Evolutionary conservation across 1,140 invertebrate genomes (phyloP), one percentile per base, ranked within the genome.

Genomic region (Drosophila ambigua): DNA sequence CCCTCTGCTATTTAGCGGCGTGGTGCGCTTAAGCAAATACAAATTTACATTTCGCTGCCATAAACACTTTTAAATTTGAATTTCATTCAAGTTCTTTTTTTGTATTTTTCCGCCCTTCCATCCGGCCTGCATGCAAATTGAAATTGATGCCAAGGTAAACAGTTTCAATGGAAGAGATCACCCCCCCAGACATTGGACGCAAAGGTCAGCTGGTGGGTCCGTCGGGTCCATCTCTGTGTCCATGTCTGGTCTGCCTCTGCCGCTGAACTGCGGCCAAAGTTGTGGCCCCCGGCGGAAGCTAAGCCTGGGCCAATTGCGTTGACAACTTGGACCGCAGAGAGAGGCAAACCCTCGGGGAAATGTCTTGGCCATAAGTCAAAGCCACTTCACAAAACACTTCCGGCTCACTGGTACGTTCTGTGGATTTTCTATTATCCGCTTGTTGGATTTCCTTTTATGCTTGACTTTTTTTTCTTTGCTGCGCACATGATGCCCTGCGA

Each of bases 41-140:
- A 87, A 91, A 91, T 91, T 91, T 91, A 90, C 90, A 91, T 91
- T 91, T 91, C 89, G 90, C 90, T 91, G 90, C 85, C 89, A 91
- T 91, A 91, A 91, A 91, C 90, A 91, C 81, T 91, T 91, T 91
- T 89, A 89, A 90, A 90, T 90, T 87, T 80, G 71, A 87, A 85
- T 82, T 79, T 76, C 60, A 52, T 63, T 75, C 67, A 5, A 13
- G 35, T 71, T 53, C 54, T 46, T 61, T 60, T 23, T 52, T 16
- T 24, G 2, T 24, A 46, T 16, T 67, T 24, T 64, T 44, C 35
- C 53, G 64, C 71, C 69, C 50, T 75, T 65, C 15, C 24, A 39
- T 64, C 48, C 68, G 35, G 61, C 43, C 23, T 13, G 71, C 76
- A 90, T 88, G 88, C 65, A 90, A 90, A 90, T 90, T 90, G 88